Percentiles rank a stretch among this genome's conserved stretches.
These are phyloP conservation scores for Notolabrus celidotus DNA, from an alignment of 2,797 vertebrate genomes.

Conservation along the genomic window DNA sequence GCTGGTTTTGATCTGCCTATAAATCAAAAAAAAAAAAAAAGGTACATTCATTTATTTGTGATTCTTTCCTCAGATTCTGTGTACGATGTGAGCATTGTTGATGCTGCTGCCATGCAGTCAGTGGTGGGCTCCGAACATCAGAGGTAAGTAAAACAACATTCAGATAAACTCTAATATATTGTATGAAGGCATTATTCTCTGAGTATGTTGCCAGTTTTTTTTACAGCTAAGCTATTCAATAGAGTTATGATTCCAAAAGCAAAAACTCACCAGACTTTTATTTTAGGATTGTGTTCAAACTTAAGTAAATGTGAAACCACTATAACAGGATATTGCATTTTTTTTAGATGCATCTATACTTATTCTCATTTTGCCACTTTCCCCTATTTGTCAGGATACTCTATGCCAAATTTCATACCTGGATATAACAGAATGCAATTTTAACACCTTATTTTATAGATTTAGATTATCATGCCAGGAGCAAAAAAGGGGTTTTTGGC, in stretches of 20 bases:
- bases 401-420: no score
- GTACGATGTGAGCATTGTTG: slow-evolving; percentile 1
- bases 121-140: slow-evolving; percentile 17
- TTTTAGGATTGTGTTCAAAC: background rate
- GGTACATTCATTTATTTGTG: background rate
- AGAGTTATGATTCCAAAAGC: background rate
- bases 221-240: background rate
- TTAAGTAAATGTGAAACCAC: no score
- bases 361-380: no score
- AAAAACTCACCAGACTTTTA: background rate
- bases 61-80: slow-evolving; percentile 23
- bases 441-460: no score
- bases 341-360: no score
- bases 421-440: no score
- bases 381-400: no score
- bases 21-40: no score
- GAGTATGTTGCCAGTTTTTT: background rate
- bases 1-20: background rate
- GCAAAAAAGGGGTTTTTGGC: no score
- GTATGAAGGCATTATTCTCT: background rate
- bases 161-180: background rate
- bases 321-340: no score
- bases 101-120: slow-evolving; percentile 53
- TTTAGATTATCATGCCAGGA: no score
- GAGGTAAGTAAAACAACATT: slow-evolving; percentile 58